phyloP scores from a whole-genome alignment of 2,888 invertebrate genomes.

The Limenitis camilla region DNA sequence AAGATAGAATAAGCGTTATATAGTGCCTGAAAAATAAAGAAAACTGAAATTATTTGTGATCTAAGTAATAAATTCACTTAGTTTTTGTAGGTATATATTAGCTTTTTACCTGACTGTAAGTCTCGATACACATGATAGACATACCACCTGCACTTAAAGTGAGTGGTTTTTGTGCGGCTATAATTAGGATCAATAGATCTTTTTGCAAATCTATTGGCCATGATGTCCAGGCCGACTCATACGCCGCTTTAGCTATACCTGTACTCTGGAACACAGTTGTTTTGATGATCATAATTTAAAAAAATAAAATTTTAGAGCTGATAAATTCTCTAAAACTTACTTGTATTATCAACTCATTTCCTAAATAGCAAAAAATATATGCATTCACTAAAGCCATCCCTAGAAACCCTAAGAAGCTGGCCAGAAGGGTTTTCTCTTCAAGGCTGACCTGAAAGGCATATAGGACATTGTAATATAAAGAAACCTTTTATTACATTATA shows the following conservation, averaged over 20 bases:
- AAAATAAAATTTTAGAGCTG: not conserved
- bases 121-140: slow-evolving; percentile 45
- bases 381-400: slow-evolving; percentile 48
- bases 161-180: slow-evolving; percentile 46
- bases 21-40: slow-evolving; percentile 41
- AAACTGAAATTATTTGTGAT: not conserved
- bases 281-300: not conserved
- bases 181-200: slow-evolving; percentile 44
- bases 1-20: slow-evolving; percentile 63
- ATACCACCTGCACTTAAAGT: slow-evolving; percentile 53
- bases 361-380: slow-evolving; percentile 55
- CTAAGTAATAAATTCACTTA: too few relatives aligned
- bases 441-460: slow-evolving; percentile 39
- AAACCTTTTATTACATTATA: not conserved
- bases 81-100: not conserved
- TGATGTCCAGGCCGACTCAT: slow-evolving; percentile 47
- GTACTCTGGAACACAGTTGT: slow-evolving; percentile 48
- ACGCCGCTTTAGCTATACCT: slow-evolving; percentile 50
- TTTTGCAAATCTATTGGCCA: slow-evolving; percentile 58
- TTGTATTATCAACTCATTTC: slow-evolving; percentile 51
- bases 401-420: slow-evolving; percentile 45
- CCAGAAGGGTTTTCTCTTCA: slow-evolving; percentile 39
- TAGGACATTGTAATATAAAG: not conserved
- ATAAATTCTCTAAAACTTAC: slow-evolving; percentile 31
- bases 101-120: slow-evolving; percentile 44